phyloP scores from a whole-genome alignment of 2,797 vertebrate species.

The Varecia variegata region DNA sequence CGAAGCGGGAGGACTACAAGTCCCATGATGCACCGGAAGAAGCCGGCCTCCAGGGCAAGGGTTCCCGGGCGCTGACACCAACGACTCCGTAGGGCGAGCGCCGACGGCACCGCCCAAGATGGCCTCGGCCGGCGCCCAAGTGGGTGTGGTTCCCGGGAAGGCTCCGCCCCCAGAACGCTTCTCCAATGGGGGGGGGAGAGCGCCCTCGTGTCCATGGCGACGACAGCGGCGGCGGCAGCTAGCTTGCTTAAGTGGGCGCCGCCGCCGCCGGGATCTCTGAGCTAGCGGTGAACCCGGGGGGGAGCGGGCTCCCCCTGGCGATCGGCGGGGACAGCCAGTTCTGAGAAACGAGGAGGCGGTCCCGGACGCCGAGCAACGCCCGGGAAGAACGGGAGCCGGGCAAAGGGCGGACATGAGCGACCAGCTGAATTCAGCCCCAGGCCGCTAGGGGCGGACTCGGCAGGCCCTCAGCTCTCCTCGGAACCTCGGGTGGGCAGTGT shows the following conservation, averaged over 20 bases:
- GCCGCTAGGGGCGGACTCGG: slow-evolving; percentile 29
- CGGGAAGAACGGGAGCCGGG: background rate
- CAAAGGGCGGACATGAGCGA: slow-evolving; percentile 25
- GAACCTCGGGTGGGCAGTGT: slow-evolving; percentile 43
- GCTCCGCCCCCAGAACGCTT: slow-evolving; percentile 54
- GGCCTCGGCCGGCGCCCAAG: background rate
- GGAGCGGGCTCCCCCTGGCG: slow-evolving; percentile 50
- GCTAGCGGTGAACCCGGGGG: background rate
- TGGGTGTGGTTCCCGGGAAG: background rate
- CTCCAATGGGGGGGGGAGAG: background rate
- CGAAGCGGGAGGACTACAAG: background rate
- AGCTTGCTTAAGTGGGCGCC: background rate
- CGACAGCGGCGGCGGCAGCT: slow-evolving; percentile 8
- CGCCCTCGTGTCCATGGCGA: slow-evolving; percentile 58
- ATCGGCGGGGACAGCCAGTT: background rate
- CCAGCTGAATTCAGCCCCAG: background rate
- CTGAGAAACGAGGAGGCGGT: slow-evolving; percentile 18
- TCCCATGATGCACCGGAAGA: background rate
- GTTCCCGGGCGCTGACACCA: no score
- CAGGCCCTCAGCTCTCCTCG: background rate
- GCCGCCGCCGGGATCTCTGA: background rate
- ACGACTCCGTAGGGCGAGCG: background rate
- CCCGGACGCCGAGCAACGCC: background rate
- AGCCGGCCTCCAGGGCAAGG: rapidly evolving
- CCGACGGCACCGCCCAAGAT: background rate